These are phyloP conservation scores for Euschistus heros DNA, from an alignment of 1,140 invertebrate genomes.

Conservation along the genomic window DNA sequence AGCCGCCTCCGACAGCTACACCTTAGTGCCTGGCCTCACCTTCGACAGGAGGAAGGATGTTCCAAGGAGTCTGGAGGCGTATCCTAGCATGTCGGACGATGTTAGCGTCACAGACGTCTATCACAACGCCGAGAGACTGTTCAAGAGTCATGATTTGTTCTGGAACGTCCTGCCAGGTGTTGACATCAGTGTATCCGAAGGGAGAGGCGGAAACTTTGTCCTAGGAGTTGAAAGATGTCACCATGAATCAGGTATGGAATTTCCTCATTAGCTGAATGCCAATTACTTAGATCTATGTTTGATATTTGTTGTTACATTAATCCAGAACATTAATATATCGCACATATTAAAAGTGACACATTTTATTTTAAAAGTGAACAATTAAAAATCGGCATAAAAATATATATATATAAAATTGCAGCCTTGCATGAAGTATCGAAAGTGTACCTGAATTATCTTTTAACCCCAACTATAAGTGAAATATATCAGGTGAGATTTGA, in stretches of 20 bases:
- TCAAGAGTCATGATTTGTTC: constrained; percentile 5
- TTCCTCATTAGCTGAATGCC: too few relatives aligned
- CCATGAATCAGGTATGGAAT: constrained; percentile 1
- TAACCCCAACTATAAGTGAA: too few relatives aligned
- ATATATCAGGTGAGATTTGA: too few relatives aligned
- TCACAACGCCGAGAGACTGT: not conserved
- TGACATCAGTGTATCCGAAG: constrained; percentile 9
- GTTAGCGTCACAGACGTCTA: not conserved
- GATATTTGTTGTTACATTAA: too few relatives aligned
- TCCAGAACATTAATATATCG: too few relatives aligned
- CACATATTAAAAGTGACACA: too few relatives aligned
- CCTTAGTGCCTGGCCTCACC: not conserved
- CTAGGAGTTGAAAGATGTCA: constrained; percentile 1
- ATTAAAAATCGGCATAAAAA: too few relatives aligned
- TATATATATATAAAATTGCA: too few relatives aligned
- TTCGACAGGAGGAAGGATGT: not conserved
- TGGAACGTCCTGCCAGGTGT: constrained; percentile 18
- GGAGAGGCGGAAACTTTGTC: not conserved
- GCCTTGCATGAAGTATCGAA: too few relatives aligned
- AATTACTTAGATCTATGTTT: too few relatives aligned
- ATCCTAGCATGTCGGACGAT: not conserved
- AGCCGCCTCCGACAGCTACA: not conserved
- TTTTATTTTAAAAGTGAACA: too few relatives aligned
- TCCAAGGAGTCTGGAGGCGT: not conserved
- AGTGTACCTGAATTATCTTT: too few relatives aligned